Percentiles rank a stretch among this genome's conserved stretches.
Conservation (phyloP, 2,888 invertebrate genomes). For the Dascillus cervinus region DNA sequence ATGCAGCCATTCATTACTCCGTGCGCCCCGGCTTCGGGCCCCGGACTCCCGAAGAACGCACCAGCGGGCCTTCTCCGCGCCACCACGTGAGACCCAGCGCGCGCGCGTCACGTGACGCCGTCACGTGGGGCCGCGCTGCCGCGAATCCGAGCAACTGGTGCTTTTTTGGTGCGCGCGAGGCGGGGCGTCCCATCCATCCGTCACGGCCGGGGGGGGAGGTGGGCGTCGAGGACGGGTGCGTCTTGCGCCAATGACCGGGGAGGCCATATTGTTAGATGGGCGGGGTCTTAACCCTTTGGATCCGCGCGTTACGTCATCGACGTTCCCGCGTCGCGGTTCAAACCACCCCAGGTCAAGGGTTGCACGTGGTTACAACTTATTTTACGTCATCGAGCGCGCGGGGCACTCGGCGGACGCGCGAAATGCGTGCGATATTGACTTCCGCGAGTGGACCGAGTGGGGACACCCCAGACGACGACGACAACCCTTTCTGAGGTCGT, state of each 20-base stretch:
- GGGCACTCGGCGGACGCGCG: no score
- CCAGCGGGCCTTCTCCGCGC: slow-evolving; percentile 25
- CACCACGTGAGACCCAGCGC: slow-evolving; percentile 24
- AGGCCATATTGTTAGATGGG: slow-evolving; percentile 61
- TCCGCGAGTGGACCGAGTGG: no score
- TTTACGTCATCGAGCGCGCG: no score
- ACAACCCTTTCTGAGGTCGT: no score
- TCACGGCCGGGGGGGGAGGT: slow-evolving; percentile 36
- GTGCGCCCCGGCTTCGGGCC: no score
- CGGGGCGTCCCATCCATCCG: slow-evolving; percentile 36
- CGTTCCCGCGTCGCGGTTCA: neutral
- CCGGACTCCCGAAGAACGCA: slow-evolving; percentile 10
- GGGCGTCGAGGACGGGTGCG: slow-evolving; percentile 37
- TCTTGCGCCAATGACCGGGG: slow-evolving; percentile 51
- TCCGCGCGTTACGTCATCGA: slow-evolving; percentile 29
- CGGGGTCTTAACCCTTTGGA: slow-evolving; percentile 44
- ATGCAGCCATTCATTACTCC: slow-evolving; percentile 26
- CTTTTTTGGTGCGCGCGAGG: slow-evolving; percentile 29
- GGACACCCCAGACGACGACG: no score
- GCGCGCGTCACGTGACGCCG: slow-evolving; percentile 26
- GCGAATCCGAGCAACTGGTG: slow-evolving; percentile 34
- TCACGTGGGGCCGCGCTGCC: slow-evolving; percentile 26
- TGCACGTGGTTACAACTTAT: no score
- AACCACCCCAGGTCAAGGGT: neutral
- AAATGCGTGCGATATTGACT: no score